These are phyloP conservation scores for Mastacembelus armatus DNA, from an alignment of 2,797 vertebrate species.

Conservation along the genomic window DNA sequence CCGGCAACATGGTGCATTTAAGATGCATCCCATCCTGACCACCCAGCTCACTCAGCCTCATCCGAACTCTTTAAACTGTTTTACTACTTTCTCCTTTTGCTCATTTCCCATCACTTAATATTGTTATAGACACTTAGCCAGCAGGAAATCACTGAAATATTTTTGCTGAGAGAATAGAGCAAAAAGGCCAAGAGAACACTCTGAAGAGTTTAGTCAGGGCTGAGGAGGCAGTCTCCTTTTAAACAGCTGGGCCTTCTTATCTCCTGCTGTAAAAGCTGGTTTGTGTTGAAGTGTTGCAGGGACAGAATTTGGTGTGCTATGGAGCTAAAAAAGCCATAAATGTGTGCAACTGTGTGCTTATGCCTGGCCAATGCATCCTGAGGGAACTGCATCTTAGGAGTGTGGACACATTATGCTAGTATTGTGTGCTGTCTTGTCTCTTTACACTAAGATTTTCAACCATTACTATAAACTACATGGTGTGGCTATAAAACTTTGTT, in stretches of 20 bases:
- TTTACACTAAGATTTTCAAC: conserved; percentile 34
- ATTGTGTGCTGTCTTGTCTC: conserved; percentile 40
- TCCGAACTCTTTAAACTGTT: conserved; percentile 11
- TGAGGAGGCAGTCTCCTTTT: conserved; percentile 39
- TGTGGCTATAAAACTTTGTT: conserved; percentile 60
- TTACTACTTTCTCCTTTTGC: background rate
- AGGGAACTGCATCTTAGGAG: conserved; percentile 31
- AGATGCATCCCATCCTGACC: conserved; percentile 56
- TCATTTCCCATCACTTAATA: conserved; percentile 36
- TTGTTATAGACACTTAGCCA: conserved; percentile 53
- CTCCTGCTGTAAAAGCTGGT: conserved; percentile 44
- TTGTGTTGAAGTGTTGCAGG: conserved; percentile 31
- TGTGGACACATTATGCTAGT: conserved; percentile 29
- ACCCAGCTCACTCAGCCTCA: conserved; percentile 54
- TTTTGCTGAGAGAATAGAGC: conserved; percentile 39
- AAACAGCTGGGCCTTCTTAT: conserved; percentile 66
- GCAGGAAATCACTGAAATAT: conserved; percentile 75
- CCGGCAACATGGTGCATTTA: conserved; percentile 39
- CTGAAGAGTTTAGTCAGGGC: conserved; percentile 52
- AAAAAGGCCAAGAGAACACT: conserved; percentile 42
- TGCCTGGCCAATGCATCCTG: conserved; percentile 27
- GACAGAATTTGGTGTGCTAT: conserved; percentile 39
- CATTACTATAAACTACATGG: conserved; percentile 56
- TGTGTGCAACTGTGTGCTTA: conserved; percentile 12
- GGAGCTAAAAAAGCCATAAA: conserved; percentile 37